These are phyloP conservation scores for Phoebastria nigripes DNA, from an alignment of 2,797 vertebrate genomes.

Conservation along the genomic window DNA sequence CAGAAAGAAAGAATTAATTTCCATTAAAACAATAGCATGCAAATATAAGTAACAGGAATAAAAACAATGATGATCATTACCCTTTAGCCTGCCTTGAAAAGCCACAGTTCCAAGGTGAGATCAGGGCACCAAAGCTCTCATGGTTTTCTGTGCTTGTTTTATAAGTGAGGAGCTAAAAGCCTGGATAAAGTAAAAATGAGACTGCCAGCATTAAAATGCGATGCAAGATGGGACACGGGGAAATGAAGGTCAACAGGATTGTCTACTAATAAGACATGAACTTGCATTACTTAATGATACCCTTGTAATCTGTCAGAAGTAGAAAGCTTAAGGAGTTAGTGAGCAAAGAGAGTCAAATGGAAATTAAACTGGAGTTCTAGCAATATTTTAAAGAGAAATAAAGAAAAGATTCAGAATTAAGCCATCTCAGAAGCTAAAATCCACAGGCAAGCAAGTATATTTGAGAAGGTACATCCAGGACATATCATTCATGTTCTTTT, in stretches of 20 bases:
- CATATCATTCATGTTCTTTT: neutral
- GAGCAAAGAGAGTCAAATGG: slow-evolving; percentile 4
- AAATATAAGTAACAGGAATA: neutral
- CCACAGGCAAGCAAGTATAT: neutral
- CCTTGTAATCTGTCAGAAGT: slow-evolving; percentile 46
- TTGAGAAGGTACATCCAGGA: neutral
- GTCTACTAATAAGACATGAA: slow-evolving; percentile 56
- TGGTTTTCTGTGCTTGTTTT: neutral
- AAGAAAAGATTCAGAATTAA: neutral
- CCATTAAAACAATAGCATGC: neutral
- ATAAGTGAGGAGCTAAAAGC: neutral
- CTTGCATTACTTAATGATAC: slow-evolving; percentile 59
- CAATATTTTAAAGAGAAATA: slow-evolving; percentile 10
- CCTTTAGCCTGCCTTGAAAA: neutral
- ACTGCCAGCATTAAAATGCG: slow-evolving; percentile 6
- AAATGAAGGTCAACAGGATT: slow-evolving; percentile 59
- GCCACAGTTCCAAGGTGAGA: neutral
- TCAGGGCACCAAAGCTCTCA: neutral
- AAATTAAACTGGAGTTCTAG: neutral
- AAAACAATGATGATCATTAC: neutral
- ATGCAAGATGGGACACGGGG: neutral
- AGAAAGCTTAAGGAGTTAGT: slow-evolving; percentile 21
- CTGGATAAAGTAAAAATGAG: neutral
- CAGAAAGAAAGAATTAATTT: neutral
- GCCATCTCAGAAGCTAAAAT: neutral